Percentiles rank a stretch among this genome's conserved stretches.
Evolutionary conservation across 2,797 vertebrate genomes (phyloP).

Genomic region (Coregonus suidteri): DNA sequence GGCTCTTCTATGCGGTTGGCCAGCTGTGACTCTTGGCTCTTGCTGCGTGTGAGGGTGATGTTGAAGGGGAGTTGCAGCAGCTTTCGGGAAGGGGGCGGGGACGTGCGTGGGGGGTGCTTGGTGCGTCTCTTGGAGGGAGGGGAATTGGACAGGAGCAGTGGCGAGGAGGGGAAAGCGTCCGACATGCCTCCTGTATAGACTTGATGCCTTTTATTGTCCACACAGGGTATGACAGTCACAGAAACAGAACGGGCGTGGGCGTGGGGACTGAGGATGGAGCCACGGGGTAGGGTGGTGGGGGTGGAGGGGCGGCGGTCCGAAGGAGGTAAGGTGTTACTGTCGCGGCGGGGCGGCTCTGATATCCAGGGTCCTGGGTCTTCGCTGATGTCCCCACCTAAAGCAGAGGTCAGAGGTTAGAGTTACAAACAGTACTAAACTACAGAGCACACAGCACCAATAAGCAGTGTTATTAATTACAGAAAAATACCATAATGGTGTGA

Average conservation of each 20-base stretch:
- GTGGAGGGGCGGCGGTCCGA: constrained; percentile 35
- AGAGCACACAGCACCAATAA: background rate
- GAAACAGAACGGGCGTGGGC: constrained; percentile 78
- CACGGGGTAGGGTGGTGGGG: constrained; percentile 39
- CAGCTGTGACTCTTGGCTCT: constrained; percentile 90
- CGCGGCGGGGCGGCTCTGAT: constrained; percentile 68
- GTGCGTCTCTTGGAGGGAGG: constrained; percentile 68
- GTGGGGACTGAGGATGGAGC: constrained; percentile 41
- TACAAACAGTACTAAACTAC: background rate
- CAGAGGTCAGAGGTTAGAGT: constrained; percentile 6
- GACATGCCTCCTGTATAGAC: constrained; percentile 65
- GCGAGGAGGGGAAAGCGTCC: constrained; percentile 71
- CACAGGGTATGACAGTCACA: constrained; percentile 75
- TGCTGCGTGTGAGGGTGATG: constrained; percentile 85
- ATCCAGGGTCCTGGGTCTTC: constrained; percentile 72
- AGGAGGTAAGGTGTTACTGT: constrained; percentile 59
- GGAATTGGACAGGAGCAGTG: constrained; percentile 67
- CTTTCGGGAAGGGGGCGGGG: constrained; percentile 82
- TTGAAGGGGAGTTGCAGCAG: constrained; percentile 84
- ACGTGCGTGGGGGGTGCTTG: constrained; percentile 78
- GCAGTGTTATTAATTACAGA: background rate
- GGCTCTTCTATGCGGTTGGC: constrained; percentile 89
- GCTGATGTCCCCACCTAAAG: constrained; percentile 75
- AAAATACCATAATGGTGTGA: background rate
- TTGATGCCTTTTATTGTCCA: constrained; percentile 52